Percentiles rank a stretch among this genome's conserved stretches.
Conservation (phyloP, 1,140 invertebrate genomes). For the Asobara japonica region DNA sequence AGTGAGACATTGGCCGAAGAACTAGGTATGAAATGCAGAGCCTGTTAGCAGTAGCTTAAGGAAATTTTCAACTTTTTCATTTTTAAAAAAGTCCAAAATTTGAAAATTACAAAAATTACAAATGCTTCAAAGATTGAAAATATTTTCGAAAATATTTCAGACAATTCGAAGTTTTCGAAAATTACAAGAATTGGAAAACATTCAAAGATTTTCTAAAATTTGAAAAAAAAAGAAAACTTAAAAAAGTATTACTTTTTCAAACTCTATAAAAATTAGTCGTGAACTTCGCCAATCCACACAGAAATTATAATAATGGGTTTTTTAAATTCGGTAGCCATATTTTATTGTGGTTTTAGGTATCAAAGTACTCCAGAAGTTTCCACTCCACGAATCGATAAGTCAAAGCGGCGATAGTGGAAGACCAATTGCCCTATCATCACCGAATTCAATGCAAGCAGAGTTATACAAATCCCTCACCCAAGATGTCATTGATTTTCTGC, state of each 20-base stretch:
- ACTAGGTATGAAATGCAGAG: slow-evolving; percentile 55
- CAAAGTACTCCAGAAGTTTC: slow-evolving; percentile 77
- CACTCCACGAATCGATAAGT: slow-evolving; percentile 77
- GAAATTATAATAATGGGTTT: background rate
- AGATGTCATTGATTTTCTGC: slow-evolving; percentile 65
- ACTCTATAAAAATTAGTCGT: too few relatives aligned
- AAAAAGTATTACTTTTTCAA: too few relatives aligned
- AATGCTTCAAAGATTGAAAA: too few relatives aligned
- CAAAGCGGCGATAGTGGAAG: slow-evolving; percentile 79
- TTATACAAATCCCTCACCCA: slow-evolving; percentile 70
- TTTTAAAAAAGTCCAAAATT: too few relatives aligned
- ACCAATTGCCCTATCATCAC: slow-evolving; percentile 79
- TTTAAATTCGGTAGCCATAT: slow-evolving; percentile 20
- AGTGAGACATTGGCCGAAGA: slow-evolving; percentile 67
- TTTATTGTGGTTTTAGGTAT: slow-evolving; percentile 40
- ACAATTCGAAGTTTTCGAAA: too few relatives aligned
- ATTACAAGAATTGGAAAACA: too few relatives aligned
- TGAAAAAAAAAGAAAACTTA: too few relatives aligned
- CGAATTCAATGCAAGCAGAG: slow-evolving; percentile 70
- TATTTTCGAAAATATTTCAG: too few relatives aligned
- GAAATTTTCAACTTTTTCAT: background rate
- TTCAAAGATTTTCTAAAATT: too few relatives aligned
- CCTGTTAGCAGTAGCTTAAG: background rate
- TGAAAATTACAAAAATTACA: too few relatives aligned
- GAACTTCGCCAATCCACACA: background rate